phyloP scores from a whole-genome alignment of 2,888 invertebrate species.

The Drosophila phalerata region DNA sequence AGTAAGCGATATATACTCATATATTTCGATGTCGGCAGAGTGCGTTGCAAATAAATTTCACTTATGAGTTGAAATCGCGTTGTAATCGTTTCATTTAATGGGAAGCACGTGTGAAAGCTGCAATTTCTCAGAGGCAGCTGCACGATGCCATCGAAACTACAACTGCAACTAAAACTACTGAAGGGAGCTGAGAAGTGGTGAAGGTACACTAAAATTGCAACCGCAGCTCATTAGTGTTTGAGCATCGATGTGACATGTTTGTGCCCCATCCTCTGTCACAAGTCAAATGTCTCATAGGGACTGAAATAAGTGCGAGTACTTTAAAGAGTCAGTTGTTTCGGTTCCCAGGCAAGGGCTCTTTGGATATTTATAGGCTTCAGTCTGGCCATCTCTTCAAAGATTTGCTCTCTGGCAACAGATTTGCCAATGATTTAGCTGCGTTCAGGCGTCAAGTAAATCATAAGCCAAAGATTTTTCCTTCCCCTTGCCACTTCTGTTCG shows the following conservation, averaged over 20 bases:
- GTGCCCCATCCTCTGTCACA: constrained; percentile 23
- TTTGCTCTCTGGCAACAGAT: constrained; percentile 63
- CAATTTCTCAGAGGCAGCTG: constrained; percentile 62
- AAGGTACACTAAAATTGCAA: constrained; percentile 38
- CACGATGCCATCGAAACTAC: constrained; percentile 16
- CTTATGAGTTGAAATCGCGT: constrained; percentile 77
- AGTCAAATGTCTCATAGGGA: constrained; percentile 37
- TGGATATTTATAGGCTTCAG: constrained; percentile 46
- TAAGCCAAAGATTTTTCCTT: constrained; percentile 36
- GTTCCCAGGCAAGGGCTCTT: constrained; percentile 40
- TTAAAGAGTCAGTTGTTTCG: constrained; percentile 42
- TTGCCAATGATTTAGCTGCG: constrained; percentile 81
- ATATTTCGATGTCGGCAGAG: constrained; percentile 34
- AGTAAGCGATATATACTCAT: constrained; percentile 20
- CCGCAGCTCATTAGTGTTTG: constrained; percentile 73
- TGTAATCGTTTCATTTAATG: constrained; percentile 83
- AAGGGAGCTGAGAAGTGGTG: constrained; percentile 1
- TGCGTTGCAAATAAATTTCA: constrained; percentile 81
- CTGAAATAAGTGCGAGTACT: constrained; percentile 5
- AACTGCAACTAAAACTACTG: background rate
- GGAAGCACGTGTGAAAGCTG: constrained; percentile 83
- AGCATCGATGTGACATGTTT: constrained; percentile 53
- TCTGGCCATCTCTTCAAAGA: constrained; percentile 23
- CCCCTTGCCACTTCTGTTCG: background rate
- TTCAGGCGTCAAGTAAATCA: constrained; percentile 80